A percentile compares a stretch with the other conserved stretches of the same genome.
Evolutionary conservation across 2,888 invertebrate species (phyloP).

Genomic region (Temnothorax unifasciatus): DNA sequence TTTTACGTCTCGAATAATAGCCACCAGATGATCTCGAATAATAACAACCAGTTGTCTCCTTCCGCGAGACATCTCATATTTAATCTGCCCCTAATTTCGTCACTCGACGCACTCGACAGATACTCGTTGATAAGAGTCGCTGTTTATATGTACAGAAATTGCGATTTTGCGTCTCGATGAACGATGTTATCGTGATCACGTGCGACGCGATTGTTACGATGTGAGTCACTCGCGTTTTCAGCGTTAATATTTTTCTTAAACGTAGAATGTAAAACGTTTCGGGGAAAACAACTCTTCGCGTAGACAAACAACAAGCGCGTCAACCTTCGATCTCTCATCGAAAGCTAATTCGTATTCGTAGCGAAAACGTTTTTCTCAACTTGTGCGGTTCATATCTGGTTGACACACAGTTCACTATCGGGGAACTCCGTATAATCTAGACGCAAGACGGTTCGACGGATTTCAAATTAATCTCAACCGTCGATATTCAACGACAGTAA

Average conservation of each 20-base stretch:
- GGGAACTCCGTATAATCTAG: background rate
- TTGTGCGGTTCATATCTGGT: background rate
- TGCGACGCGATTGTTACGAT: slow-evolving; percentile 3
- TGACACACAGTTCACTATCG: no score
- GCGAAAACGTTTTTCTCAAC: background rate
- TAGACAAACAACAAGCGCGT: background rate
- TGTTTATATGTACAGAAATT: background rate
- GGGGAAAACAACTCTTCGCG: background rate
- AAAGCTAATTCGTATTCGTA: background rate
- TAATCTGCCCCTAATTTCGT: slow-evolving; percentile 2
- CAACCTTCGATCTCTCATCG: background rate
- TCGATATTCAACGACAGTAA: slow-evolving; percentile 13
- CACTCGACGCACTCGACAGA: background rate
- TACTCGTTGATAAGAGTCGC: background rate
- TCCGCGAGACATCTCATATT: background rate
- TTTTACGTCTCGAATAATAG: background rate
- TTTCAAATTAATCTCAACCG: background rate
- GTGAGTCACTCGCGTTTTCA: slow-evolving; percentile 9
- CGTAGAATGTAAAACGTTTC: slow-evolving; percentile 11
- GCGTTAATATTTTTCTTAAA: background rate
- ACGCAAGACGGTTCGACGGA: background rate
- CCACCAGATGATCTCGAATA: background rate
- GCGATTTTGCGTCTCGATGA: slow-evolving; percentile 26
- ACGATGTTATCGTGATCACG: slow-evolving; percentile 9
- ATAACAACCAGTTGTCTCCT: background rate